These are phyloP conservation scores for Aradophagus sp. DNA, from an alignment of 1,140 invertebrate species.

Conservation along the genomic window DNA sequence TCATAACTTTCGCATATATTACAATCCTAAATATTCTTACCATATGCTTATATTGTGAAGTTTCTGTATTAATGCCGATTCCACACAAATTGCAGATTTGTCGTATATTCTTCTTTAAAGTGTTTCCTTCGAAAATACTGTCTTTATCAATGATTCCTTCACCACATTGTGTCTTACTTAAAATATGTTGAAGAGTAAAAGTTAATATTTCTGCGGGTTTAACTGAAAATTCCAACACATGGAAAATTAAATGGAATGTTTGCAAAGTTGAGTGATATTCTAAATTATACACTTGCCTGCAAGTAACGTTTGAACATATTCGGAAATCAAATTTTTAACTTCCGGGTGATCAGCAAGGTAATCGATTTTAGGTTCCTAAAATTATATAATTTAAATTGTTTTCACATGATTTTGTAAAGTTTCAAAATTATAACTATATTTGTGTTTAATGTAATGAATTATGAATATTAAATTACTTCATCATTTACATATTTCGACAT, in stretches of 20 bases:
- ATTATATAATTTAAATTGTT: too few relatives aligned
- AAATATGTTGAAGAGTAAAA: constrained; percentile 79
- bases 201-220: constrained; percentile 77
- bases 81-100: constrained; percentile 40
- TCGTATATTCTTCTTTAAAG: constrained; percentile 15
- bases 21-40: too few relatives aligned
- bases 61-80: constrained; percentile 22
- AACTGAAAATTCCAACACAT: constrained; percentile 59
- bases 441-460: too few relatives aligned
- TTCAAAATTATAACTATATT: too few relatives aligned
- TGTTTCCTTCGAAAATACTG: constrained; percentile 6
- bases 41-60: background rate
- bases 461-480: constrained; percentile 71
- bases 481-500: constrained; percentile 78
- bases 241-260: too few relatives aligned
- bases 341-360: constrained; percentile 77
- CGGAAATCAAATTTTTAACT: constrained; percentile 75
- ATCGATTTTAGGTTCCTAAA: constrained; percentile 69
- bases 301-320: constrained; percentile 78
- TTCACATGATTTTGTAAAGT: too few relatives aligned
- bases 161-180: constrained; percentile 66
- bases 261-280: too few relatives aligned
- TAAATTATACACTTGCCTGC: constrained; percentile 65
- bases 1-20: too few relatives aligned
- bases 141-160: constrained; percentile 3